phyloP scores from a whole-genome alignment of 2,888 invertebrate genomes.

The Megaustenia siamemsis region DNA sequence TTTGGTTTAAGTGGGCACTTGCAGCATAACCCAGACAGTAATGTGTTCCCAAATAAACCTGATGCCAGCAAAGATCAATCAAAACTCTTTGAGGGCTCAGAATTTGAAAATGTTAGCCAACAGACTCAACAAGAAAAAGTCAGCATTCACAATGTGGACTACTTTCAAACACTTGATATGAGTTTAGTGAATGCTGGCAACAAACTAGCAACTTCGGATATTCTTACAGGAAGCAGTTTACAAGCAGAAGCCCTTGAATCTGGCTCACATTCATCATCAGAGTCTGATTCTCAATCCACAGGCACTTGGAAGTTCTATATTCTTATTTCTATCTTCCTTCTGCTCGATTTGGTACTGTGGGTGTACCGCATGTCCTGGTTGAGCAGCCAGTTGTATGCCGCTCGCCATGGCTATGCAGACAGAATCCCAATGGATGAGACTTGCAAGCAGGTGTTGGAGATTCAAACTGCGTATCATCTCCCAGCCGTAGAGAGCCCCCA shows the following conservation, averaged over 20 bases:
- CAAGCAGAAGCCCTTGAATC: slow-evolving; percentile 23
- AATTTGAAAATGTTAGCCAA: not conserved
- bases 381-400: slow-evolving; percentile 62
- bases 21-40: slow-evolving; percentile 38
- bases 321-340: slow-evolving; percentile 68
- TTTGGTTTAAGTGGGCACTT: slow-evolving; percentile 42
- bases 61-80: not conserved
- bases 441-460: slow-evolving; percentile 70
- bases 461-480: slow-evolving; percentile 69
- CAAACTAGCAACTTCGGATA: not conserved
- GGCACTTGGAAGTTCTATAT: slow-evolving; percentile 61
- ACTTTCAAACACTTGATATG: not conserved
- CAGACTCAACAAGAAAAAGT: not conserved
- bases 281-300: not conserved
- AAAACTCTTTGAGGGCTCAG: not conserved
- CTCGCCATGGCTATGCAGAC: slow-evolving; percentile 68
- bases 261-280: not conserved
- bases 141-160: not conserved
- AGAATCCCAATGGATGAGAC: slow-evolving; percentile 70
- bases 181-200: not conserved
- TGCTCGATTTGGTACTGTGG: slow-evolving; percentile 68
- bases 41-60: not conserved
- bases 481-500: slow-evolving; percentile 57
- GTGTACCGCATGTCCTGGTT: slow-evolving; percentile 72
- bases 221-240: not conserved